Evolutionary conservation across 35 echinoderm and acorn worm species (phyloP).

Genomic region (Anneissia japonica): DNA sequence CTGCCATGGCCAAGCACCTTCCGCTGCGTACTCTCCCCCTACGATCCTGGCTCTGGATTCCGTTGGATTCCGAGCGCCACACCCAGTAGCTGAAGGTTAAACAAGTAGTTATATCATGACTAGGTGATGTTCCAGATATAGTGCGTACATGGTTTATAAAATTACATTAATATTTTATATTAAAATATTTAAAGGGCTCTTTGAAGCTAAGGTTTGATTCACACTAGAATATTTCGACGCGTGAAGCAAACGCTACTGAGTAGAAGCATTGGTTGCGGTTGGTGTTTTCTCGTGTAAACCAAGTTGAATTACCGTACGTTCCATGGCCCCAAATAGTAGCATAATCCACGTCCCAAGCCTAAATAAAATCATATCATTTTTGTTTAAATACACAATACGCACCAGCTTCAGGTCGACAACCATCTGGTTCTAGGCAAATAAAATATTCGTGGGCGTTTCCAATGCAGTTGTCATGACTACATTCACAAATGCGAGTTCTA

Average conservation of each 20-base stretch:
- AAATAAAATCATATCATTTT: not conserved
- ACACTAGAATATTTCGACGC: too few relatives aligned
- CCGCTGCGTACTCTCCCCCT: conserved; percentile 20
- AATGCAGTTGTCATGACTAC: conserved; percentile 10
- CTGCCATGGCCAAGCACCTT: conserved; percentile 38
- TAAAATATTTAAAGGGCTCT: too few relatives aligned
- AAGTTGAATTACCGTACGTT: not conserved
- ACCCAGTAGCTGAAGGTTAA: conserved; percentile 22
- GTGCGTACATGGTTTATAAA: too few relatives aligned
- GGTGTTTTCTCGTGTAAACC: too few relatives aligned
- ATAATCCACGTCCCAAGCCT: not conserved
- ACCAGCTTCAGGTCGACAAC: conserved; percentile 45
- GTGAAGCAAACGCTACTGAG: too few relatives aligned
- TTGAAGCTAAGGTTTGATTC: too few relatives aligned
- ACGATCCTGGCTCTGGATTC: conserved; percentile 7
- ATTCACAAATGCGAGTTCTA: conserved; percentile 11
- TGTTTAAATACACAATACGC: conserved; percentile 8
- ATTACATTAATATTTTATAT: too few relatives aligned
- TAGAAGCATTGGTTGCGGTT: too few relatives aligned
- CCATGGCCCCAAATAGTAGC: not conserved
- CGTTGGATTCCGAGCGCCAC: conserved; percentile 9
- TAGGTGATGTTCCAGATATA: too few relatives aligned
- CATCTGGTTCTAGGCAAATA: conserved; percentile 9
- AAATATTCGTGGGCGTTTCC: conserved; percentile 23
- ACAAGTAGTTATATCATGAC: too few relatives aligned